Base-by-base conservation (phyloP, 2,797 vertebrate species). In the Distichodus sexfasciatus region DNA sequence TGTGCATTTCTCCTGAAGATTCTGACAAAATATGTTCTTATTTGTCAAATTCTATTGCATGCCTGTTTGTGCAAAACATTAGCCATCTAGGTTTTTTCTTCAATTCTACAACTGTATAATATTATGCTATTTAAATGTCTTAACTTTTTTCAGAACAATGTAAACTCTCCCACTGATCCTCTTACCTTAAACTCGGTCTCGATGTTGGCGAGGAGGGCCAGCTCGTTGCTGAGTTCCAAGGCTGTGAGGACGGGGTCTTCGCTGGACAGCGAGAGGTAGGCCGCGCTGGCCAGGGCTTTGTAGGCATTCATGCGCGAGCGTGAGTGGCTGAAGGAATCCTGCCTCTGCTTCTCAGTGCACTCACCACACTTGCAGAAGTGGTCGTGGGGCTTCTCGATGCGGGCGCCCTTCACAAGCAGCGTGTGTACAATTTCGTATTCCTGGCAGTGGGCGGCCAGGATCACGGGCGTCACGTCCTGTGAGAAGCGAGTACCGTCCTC, bases 121-220 rank as follows among this genome's bases (percentile, higher is more conserved):
- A n/a, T n/a, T n/a, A n/a, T n/a, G n/a, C n/a, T n/a, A n/a, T n/a
- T n/a, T n/a, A n/a, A n/a, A n/a, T n/a, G n/a, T n/a, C n/a, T n/a
- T n/a, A n/a, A n/a, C n/a, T n/a, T n/a, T n/a, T n/a, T n/a, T n/a
- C n/a, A n/a, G n/a, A n/a, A n/a, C n/a, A n/a, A n/a, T n/a, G n/a
- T n/a, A n/a, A n/a, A n/a, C n/a, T n/a, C n/a, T n/a, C n/a, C 12
- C 48, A 2, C 1, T 15, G 29, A 26, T 21, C 87, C 86, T 43
- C 72, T 91, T 89, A 94, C 92, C 92, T 94, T 94, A 84, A 94
- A 94, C 82, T 94, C 92, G 35, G 92, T 94, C 78, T 94, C 92
- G 72, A 94, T 91, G 88, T 94, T 94, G 87, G 92, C 92, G 51
- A 94, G 87, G 50, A 89, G 89, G 71, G 92, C 88, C 69, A 94